A percentile compares a stretch with the other conserved stretches of the same genome.
Evolutionary conservation across 2,888 invertebrate species (phyloP).

Genomic region (Cyclophora punctaria): DNA sequence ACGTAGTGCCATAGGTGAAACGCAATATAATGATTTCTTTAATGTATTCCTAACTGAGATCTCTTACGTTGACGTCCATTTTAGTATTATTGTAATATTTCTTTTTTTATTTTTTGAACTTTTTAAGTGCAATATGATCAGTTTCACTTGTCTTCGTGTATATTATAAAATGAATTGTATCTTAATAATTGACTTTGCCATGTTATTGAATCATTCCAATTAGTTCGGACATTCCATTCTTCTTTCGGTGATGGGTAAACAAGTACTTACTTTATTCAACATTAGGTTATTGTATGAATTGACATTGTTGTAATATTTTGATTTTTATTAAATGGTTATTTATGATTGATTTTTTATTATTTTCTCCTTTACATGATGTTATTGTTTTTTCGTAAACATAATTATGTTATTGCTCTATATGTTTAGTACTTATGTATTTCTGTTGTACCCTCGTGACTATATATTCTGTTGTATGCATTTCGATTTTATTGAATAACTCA

Average conservation of each 20-base stretch:
- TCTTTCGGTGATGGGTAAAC: constrained; percentile 49
- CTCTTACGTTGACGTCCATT: constrained; percentile 41
- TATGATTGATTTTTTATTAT: constrained; percentile 40
- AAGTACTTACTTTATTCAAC: constrained; percentile 48
- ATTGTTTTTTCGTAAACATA: too few relatives aligned
- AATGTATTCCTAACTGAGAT: constrained; percentile 31
- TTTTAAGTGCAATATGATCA: constrained; percentile 22
- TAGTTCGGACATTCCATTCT: constrained; percentile 25
- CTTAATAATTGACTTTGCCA: constrained; percentile 1
- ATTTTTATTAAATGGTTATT: constrained; percentile 66
- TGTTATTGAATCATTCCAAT: constrained; percentile 12
- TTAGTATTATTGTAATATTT: constrained; percentile 4
- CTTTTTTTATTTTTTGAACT: constrained; percentile 17
- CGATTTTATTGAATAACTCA: too few relatives aligned
- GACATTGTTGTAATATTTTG: constrained; percentile 48
- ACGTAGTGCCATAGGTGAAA: constrained; percentile 59
- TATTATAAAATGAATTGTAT: too few relatives aligned
- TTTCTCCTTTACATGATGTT: constrained; percentile 18
- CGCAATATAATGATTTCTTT: constrained; percentile 25
- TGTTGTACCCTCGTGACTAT: too few relatives aligned
- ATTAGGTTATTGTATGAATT: constrained; percentile 21
- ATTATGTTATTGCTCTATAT: too few relatives aligned
- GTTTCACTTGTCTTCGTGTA: background rate
- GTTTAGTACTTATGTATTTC: too few relatives aligned
- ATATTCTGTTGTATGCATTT: too few relatives aligned